Base-by-base conservation (phyloP, 2,113 vertebrate species). In the Nymphicus hollandicus region DNA sequence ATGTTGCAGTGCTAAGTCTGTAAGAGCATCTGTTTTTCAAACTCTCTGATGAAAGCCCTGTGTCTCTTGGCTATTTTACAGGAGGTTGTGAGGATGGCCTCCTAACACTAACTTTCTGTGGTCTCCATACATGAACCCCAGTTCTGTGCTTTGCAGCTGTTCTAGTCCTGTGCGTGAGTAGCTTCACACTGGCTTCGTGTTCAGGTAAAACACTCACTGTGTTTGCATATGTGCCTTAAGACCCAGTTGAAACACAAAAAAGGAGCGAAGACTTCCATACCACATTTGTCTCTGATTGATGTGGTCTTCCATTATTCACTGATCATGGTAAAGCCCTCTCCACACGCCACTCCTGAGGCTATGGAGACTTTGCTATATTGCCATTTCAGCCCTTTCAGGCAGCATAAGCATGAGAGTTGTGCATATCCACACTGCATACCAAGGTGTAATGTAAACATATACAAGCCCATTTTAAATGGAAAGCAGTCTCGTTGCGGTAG, bases 401-500 rank as follows among this genome's bases (percentile, higher is more conserved):
- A 70, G 87, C 71, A 20, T 29, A 39, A 58, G 80, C 81, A 66
- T 4, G 27, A 63, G 18, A 88, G 66, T 37, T 85, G 74, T 3
- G 4, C 49, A 10, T 81, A 92, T 63, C 55, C 73, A 66, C 18
- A 6, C 33, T 5, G 88, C 56, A 50, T 89, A 55, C 58, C 72
- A 74, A 94, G 83, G 46, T 81, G 72, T 69, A 92, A 83, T 41
- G 37, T 94, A 92, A 93, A 94, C 71, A 81, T 20, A 80, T 2
- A 77, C 2, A 4, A 86, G 50, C 31, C 24, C 3, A 0, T 83
- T 93, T 83, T n/a, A 91, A 91, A 91, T 27, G 55, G 73, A 66
- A 86, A 93, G 52, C 65, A 87, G 69, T 47, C 43, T 89, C 6
- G 2, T 37, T 88, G 83, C 86, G 94, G 92, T 92, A 78, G 76